These are phyloP conservation scores for Montifringilla adamsi DNA, from an alignment of 2,113 vertebrate genomes.

Conservation along the genomic window DNA sequence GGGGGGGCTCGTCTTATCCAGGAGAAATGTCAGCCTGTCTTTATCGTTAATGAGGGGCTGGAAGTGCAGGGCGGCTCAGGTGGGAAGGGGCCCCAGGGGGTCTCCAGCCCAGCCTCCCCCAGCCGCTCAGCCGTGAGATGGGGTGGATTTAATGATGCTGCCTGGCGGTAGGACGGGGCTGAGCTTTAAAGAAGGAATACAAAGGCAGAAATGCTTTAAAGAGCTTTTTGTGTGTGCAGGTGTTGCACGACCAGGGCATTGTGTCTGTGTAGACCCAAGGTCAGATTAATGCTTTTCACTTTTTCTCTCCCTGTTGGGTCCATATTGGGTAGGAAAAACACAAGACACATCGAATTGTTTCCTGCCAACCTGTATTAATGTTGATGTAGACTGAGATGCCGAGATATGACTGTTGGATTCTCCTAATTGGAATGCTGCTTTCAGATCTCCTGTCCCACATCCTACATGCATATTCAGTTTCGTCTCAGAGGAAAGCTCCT, in stretches of 20 bases:
- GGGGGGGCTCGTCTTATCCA: not conserved
- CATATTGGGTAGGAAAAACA: not conserved
- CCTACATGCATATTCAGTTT: not conserved
- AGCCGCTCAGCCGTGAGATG: not conserved
- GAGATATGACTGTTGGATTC: not conserved
- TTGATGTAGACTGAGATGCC: not conserved
- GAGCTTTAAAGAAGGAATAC: not conserved
- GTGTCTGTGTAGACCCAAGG: not conserved
- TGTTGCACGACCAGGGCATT: not conserved
- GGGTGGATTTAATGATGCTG: not conserved
- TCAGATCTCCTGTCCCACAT: not conserved
- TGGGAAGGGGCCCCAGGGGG: not conserved
- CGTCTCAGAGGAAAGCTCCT: not conserved
- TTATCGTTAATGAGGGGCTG: not conserved
- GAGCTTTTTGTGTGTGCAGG: not conserved
- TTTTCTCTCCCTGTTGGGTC: not conserved
- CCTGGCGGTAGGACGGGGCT: not conserved
- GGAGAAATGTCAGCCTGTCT: not conserved
- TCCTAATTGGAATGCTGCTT: not conserved
- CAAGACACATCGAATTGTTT: not conserved
- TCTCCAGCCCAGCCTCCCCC: not conserved
- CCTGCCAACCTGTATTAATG: not conserved
- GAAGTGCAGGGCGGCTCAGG: not conserved
- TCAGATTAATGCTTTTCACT: not conserved
- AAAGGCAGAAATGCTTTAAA: slow-evolving; percentile 1